A percentile compares a stretch with the other conserved stretches of the same genome.
Evolutionary conservation across 2,797 vertebrate genomes (phyloP).

Genomic region (Macrochelys suwanniensis): DNA sequence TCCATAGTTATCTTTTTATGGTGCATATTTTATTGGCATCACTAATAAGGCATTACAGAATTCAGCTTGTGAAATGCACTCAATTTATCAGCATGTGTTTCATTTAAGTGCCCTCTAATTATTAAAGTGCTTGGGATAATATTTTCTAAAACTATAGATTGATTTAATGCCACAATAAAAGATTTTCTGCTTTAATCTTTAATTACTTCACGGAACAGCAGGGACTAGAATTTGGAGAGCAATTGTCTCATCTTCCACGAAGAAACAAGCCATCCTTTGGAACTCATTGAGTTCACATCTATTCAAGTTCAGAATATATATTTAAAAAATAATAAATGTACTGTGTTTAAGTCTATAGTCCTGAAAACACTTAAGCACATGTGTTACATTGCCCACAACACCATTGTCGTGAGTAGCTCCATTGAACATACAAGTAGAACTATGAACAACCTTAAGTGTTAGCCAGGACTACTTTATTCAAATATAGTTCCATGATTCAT

Average conservation of each 20-base stretch:
- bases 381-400: not conserved
- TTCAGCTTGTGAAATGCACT: conserved; percentile 58
- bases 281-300: conserved; percentile 29
- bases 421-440: not conserved
- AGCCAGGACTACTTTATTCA: not conserved
- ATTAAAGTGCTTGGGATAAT: conserved; percentile 61
- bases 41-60: conserved; percentile 60
- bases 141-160: conserved; percentile 69
- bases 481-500: not conserved
- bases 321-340: not conserved
- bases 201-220: conserved; percentile 72
- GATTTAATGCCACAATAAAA: conserved; percentile 72
- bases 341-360: not conserved
- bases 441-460: not conserved
- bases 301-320: not conserved
- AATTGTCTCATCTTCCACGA: conserved; percentile 43
- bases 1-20: not conserved
- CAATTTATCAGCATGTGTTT: conserved; percentile 65
- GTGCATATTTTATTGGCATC: conserved; percentile 29
- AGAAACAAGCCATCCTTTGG: not conserved
- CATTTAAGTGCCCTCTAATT: conserved; percentile 73
- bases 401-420: too few relatives aligned
- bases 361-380: not conserved
- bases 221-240: conserved; percentile 49
- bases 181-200: conserved; percentile 71